These are phyloP conservation scores for Bucorvus abyssinicus DNA, from an alignment of 2,797 vertebrate genomes.

Conservation along the genomic window DNA sequence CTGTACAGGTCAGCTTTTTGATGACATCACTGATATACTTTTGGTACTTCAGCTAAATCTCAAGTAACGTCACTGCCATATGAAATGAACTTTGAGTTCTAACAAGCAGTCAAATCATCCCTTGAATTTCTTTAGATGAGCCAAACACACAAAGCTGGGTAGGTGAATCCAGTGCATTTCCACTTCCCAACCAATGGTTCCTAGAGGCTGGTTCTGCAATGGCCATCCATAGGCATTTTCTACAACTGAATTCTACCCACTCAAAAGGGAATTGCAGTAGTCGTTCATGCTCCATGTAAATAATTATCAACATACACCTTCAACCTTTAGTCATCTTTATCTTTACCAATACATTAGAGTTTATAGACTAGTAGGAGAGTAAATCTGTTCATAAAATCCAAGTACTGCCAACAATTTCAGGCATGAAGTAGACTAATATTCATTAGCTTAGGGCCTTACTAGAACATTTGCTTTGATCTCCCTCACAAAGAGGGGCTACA, in stretches of 20 bases:
- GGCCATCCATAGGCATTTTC: neutral
- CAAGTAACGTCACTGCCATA: neutral
- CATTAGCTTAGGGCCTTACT: conserved; percentile 63
- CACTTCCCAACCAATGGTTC: neutral
- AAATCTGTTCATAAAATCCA: conserved; percentile 48
- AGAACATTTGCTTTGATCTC: conserved; percentile 70
- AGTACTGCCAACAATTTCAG: conserved; percentile 43
- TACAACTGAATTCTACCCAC: neutral
- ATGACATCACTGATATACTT: neutral
- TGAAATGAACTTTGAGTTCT: neutral
- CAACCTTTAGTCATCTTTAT: conserved; percentile 3
- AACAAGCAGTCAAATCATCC: neutral
- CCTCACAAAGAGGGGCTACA: conserved; percentile 56
- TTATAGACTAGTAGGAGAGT: neutral
- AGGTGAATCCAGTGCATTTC: neutral
- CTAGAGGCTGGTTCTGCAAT: neutral
- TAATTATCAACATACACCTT: conserved; percentile 7
- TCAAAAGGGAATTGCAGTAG: neutral
- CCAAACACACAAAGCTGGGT: neutral
- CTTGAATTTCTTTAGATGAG: neutral
- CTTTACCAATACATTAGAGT: conserved; percentile 5
- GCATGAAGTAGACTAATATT: conserved; percentile 50
- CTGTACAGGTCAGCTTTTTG: neutral
- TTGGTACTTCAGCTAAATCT: neutral
- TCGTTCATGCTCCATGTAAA: neutral